Percentiles rank a stretch among this genome's conserved stretches.
phyloP scores from a whole-genome alignment of 2,113 vertebrate species.

The Mionectes macconnelli region DNA sequence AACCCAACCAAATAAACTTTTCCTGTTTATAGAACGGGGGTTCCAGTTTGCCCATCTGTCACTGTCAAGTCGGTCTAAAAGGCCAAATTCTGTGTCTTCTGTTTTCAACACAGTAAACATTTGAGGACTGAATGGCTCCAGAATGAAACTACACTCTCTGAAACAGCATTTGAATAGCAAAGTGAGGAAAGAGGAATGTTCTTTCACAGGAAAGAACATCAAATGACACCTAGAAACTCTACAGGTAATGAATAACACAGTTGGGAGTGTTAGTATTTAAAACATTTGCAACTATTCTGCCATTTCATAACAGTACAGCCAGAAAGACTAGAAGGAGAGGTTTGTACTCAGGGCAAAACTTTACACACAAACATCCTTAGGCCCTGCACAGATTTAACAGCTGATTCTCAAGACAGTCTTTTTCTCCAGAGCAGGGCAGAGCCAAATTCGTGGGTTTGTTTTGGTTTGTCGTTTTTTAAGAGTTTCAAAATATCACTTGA shows the following conservation, averaged over 20 bases:
- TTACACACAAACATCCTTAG: background rate
- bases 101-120: background rate
- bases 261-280: background rate
- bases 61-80: background rate
- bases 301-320: background rate
- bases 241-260: background rate
- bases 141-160: background rate
- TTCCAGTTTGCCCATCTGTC: background rate
- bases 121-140: background rate
- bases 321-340: background rate
- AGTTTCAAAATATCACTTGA: background rate
- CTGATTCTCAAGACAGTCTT: background rate
- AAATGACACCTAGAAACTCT: background rate
- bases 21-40: background rate
- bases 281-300: background rate
- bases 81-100: background rate
- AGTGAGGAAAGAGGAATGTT: background rate
- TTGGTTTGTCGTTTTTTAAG: background rate
- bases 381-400: background rate
- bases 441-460: rapidly evolving
- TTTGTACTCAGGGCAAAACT: background rate
- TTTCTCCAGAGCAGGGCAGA: background rate
- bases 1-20: background rate
- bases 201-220: background rate
- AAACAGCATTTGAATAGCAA: background rate